A percentile compares a stretch with the other conserved stretches of the same genome.
phyloP scores from a whole-genome alignment of 2,888 invertebrate species.

The Torymus texanus region DNA sequence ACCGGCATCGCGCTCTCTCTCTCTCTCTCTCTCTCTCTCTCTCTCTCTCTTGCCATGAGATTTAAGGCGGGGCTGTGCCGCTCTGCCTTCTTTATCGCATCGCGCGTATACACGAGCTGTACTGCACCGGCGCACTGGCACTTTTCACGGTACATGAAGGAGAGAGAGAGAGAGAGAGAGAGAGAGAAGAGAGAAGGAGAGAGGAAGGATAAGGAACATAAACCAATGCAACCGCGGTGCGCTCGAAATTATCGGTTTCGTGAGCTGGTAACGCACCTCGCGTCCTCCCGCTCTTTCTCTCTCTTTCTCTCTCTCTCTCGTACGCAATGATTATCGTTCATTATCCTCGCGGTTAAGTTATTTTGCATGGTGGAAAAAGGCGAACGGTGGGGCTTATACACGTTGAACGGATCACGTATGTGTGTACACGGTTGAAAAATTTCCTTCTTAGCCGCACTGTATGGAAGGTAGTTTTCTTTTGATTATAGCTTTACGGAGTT shows the following conservation, averaged over 20 bases:
- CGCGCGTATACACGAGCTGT: neutral
- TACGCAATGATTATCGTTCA: slow-evolving; percentile 49
- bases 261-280: neutral
- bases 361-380: slow-evolving; percentile 23
- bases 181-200: slow-evolving; percentile 13
- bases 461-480: slow-evolving; percentile 19
- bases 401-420: neutral
- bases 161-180: no score
- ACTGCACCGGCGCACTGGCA: slow-evolving; percentile 17
- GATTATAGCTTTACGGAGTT: slow-evolving; percentile 44
- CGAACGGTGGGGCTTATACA: neutral
- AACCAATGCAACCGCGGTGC: slow-evolving; percentile 42
- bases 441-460: neutral
- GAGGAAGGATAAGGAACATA: slow-evolving; percentile 40
- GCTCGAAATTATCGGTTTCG: slow-evolving; percentile 53
- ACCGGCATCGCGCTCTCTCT: slow-evolving; percentile 30
- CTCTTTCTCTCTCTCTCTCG: neutral
- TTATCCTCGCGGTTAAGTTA: slow-evolving; percentile 53
- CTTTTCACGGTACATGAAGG: slow-evolving; percentile 16
- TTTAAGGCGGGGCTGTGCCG: slow-evolving; percentile 57
- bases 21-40: slow-evolving; percentile 22
- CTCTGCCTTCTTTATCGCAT: slow-evolving; percentile 50
- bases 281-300: neutral
- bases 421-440: neutral
- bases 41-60: slow-evolving; percentile 41